Evolutionary conservation across 92 coral and sea anemone species (phyloP), one percentile per base, ranked within the genome.

Genomic region (Epizoanthus ramosus): DNA sequence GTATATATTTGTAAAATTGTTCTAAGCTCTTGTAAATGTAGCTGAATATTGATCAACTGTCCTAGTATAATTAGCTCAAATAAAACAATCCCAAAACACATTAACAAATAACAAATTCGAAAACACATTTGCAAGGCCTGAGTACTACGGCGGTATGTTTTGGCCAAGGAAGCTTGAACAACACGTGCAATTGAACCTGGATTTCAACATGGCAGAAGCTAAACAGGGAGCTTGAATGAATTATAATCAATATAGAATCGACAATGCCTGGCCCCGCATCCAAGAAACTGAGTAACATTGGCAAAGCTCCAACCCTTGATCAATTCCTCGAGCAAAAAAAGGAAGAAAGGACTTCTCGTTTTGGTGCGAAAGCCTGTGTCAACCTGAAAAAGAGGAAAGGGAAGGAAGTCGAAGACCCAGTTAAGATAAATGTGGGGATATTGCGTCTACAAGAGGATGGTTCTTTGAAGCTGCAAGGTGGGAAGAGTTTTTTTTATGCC

Each of bases 371-470:
- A 75, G 68, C 33, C n/a, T 56, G 68, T 57, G 54, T 56, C 56
- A 35, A 75, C 80, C 31, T 75, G 80, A 75, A 75, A 75, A 75
- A 57, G 80, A 74, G 7, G 57, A 75, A 37, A 67, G 80, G 80
- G 80, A 75, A 75, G 8, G 80, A 28, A 75, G 80, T 75, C 80
- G 54, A 75, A 57, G 68, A 75, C 37, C 80, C 80, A 37, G 80
- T 75, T 75, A 66, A n/a, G 33, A 58, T 10, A 28, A 75, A 75
- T 67, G 54, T 75, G 54, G 80, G 57, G 58, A 57, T 57, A 75
- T 31, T 75, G 80, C 58, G 67, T 58, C 80, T 75, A 35, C 80
- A 75, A 75, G 80, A 75, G 80, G 80, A 57, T 75, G 67, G 41
- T 75, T 57, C 80, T 75, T 74, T 16, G 60, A 73, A 75, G 80